Evolutionary conservation across 2,888 invertebrate species (phyloP), one percentile per base, ranked within the genome.

Genomic region (Drosophila formosana): DNA sequence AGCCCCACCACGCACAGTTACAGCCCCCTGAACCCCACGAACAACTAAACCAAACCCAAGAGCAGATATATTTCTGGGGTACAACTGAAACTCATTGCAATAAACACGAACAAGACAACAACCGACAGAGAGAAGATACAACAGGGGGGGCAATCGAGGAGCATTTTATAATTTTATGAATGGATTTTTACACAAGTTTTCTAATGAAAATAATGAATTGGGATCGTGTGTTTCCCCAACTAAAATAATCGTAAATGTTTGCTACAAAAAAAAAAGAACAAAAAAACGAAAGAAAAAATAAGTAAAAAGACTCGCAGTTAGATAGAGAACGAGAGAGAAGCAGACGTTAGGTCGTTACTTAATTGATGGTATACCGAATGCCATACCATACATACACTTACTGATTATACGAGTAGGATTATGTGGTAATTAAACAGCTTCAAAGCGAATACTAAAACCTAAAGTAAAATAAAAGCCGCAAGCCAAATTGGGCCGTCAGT

Each of bases 271-370:
- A 18, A 18, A 18, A 18, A 43, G 26, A 32, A 55, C 18, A 60
- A 56, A 26, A 18, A 30, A 25, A 9, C 46, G 18, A 39, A 13
- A 23, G 39, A 6, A 47, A 30, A 47, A 46, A 18, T 3, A 18
- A 53, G 18, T 7, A 57, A 53, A 72, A 73, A 64, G 61, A 73
- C 73, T 69, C 61, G 51, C 61, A 52, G 56, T 41, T 30, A 66
- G 39, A 51, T 43, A 66, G 30, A 53, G 34, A 50, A 18, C 18
- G 65, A 69, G 47, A 50, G 34, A 53, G 52, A 49, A 57, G 66
- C 69, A 71, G 75, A 73, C 68, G 66, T 71, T 80, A 78, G 70
- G 78, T 66, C 68, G 78, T 82, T 84, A 84, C 80, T 82, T 83
- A 80, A 83, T 65, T 65, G 45, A 76, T 70, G 62, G 70, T 63